phyloP scores from a whole-genome alignment of 1,140 invertebrate genomes.

The Tribolium madens region DNA sequence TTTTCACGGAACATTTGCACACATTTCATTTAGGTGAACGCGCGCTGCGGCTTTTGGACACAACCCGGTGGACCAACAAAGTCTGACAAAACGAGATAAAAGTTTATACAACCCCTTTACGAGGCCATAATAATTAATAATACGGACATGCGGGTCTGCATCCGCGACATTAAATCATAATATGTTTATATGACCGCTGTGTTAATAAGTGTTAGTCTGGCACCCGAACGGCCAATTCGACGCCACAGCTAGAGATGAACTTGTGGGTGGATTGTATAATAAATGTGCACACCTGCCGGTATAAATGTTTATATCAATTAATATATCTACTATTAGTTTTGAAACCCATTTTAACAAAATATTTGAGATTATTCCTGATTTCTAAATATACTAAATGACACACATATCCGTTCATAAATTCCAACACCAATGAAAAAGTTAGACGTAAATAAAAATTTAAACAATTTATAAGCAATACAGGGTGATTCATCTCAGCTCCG shows the following conservation, averaged over 20 bases:
- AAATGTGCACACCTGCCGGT: conserved; percentile 17
- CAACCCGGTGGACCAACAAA: conserved; percentile 57
- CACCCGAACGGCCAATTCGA: conserved; percentile 23
- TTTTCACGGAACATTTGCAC: conserved; percentile 54
- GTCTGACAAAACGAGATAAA: conserved; percentile 60
- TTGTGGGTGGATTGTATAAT: conserved; percentile 32
- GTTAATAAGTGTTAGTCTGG: conserved; percentile 54
- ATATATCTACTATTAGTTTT: no score
- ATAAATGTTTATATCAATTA: conserved; percentile 11
- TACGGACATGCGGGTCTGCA: conserved; percentile 48
- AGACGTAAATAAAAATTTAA: no score
- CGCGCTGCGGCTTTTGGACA: conserved; percentile 44
- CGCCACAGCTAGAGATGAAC: conserved; percentile 1
- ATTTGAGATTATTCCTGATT: no score
- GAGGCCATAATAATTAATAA: conserved; percentile 60
- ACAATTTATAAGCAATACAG: no score
- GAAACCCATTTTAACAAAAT: no score
- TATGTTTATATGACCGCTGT: conserved; percentile 57
- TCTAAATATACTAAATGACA: no score
- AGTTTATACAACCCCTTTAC: conserved; percentile 59
- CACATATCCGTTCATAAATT: no score
- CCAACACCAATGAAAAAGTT: no score
- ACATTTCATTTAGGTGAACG: conserved; percentile 54
- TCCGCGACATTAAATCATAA: conserved; percentile 57
- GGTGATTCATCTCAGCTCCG: no score